phyloP scores from a whole-genome alignment of 2,888 invertebrate genomes.

The Dastarcus helophoroides region DNA sequence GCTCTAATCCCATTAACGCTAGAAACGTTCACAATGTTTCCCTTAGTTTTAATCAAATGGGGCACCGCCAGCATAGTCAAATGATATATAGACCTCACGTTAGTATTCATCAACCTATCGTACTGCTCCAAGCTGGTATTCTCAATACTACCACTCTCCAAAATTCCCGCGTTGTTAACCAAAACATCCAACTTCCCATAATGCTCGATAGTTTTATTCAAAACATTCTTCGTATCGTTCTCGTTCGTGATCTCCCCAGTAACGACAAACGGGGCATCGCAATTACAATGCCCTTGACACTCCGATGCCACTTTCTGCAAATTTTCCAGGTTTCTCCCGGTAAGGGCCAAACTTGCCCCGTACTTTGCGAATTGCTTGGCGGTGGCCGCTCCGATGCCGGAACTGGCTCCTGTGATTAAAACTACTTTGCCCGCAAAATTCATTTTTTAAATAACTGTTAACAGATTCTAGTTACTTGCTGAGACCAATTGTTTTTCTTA shows the following conservation, averaged over 20 bases:
- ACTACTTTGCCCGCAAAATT: constrained; percentile 60
- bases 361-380: constrained; percentile 64
- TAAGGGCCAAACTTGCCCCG: constrained; percentile 63
- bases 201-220: constrained; percentile 60
- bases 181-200: constrained; percentile 72
- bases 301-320: constrained; percentile 49
- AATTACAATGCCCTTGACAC: constrained; percentile 38
- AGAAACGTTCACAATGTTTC: constrained; percentile 91
- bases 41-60: constrained; percentile 68
- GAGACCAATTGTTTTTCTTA: too few relatives aligned
- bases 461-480: too few relatives aligned
- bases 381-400: constrained; percentile 76
- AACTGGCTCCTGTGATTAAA: constrained; percentile 69
- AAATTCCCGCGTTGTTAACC: constrained; percentile 81
- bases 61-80: constrained; percentile 82
- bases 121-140: constrained; percentile 75
- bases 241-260: constrained; percentile 66
- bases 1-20: constrained; percentile 86
- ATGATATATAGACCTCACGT: constrained; percentile 72
- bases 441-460: too few relatives aligned
- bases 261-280: constrained; percentile 46
- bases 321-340: constrained; percentile 59
- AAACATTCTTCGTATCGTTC: constrained; percentile 56
- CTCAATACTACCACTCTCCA: constrained; percentile 76
- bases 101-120: constrained; percentile 81